These are phyloP conservation scores for Cassiopea andromeda DNA, from an alignment of 30 jellyfish, hydroid and myxozoan genomes.

Conservation along the genomic window DNA sequence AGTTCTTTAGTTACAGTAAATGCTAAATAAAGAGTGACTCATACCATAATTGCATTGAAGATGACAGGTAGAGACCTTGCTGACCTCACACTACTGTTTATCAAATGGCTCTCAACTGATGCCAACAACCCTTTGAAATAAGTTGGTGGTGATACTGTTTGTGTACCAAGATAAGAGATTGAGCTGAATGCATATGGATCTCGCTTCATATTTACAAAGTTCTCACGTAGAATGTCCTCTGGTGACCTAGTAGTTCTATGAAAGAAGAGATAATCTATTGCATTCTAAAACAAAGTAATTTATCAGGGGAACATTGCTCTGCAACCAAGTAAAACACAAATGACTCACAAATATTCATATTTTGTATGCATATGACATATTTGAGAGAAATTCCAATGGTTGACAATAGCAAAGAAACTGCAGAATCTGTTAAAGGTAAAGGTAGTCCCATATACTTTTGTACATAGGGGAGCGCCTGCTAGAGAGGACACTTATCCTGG, in stretches of 20 bases:
- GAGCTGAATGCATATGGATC: conserved; percentile 97
- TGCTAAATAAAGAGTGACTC: neutral
- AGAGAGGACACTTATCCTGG: no score
- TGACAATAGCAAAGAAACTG: no score
- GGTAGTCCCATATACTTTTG: no score
- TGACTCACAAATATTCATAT: no score
- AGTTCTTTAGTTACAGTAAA: neutral
- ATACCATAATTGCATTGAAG: conserved; percentile 94
- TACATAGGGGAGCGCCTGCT: no score
- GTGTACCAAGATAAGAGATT: conserved; percentile 92
- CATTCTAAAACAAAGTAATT: neutral
- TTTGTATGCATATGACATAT: no score
- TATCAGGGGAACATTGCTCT: no score
- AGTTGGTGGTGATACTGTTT: conserved; percentile 86
- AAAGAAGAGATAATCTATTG: neutral
- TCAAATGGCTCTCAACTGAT: conserved; percentile 82
- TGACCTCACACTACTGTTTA: conserved; percentile 93
- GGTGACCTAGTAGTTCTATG: conserved; percentile 74
- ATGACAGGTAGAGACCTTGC: conserved; percentile 89
- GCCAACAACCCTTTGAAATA: conserved; percentile 77
- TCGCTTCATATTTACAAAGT: conserved; percentile 80
- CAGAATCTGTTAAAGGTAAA: no score
- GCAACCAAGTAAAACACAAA: no score
- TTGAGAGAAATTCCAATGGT: no score
- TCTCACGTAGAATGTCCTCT: conserved; percentile 89